These are phyloP conservation scores for Bubo blakistoni DNA, from an alignment of 2,113 vertebrate species.

Conservation along the genomic window DNA sequence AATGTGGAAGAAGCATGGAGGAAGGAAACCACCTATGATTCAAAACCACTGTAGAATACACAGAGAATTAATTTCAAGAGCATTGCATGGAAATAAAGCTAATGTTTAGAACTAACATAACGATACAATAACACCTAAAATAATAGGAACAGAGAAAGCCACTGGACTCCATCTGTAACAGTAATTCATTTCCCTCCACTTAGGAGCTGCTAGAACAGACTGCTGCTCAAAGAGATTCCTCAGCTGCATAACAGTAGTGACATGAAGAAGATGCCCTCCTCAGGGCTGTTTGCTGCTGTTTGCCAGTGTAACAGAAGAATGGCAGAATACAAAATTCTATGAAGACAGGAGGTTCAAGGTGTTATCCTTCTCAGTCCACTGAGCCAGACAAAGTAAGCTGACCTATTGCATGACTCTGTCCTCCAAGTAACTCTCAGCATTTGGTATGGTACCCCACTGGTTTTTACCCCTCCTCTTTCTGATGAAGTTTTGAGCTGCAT, in stretches of 20 bases:
- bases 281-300: neutral
- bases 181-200: neutral
- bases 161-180: neutral
- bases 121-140: neutral
- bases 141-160: neutral
- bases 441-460: neutral
- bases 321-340: neutral
- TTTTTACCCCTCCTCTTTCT: neutral
- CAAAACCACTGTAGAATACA: neutral
- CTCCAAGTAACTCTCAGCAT: neutral
- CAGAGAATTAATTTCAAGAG: neutral
- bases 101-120: neutral
- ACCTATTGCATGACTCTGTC: neutral
- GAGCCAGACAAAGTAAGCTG: neutral
- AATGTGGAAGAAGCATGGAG: neutral
- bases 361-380: neutral
- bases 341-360: neutral
- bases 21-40: neutral
- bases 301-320: neutral
- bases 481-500: neutral
- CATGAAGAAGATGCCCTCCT: neutral
- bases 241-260: neutral
- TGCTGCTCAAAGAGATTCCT: neutral
- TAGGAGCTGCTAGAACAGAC: neutral
- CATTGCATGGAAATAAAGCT: neutral